Base-by-base conservation (phyloP, 2,888 invertebrate species). In the Serrognathus titanus region DNA sequence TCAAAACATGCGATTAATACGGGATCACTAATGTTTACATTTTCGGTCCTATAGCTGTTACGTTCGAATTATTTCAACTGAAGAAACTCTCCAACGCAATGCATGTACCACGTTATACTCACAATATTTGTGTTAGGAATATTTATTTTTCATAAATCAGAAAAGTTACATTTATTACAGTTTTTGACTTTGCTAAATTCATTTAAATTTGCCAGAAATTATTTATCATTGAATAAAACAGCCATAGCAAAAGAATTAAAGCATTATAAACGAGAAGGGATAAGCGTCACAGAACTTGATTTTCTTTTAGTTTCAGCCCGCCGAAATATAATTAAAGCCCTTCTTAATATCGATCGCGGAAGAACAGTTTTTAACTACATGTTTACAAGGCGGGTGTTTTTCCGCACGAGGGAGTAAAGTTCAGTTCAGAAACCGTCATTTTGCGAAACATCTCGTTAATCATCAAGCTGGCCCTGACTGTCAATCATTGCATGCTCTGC, bases 391-490 rank as follows among this genome's bases (percentile, higher is more conserved):
- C 43, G 48, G 57, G 58, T 55, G 60, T 58, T 62, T 63, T 61
- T 58, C 58, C 49, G 45, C 43, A 48, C 41, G 49, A 62, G 64
- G 69, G 66, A 66, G 68, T 65, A 69, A 69, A 68, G 66, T 73
- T 73, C 67, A 68, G 72, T 69, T 74, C 69, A 69, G 74, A 71
- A 75, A 75, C 74, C 75, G 75, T 75, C 76, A 75, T 76, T 77
- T 76, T 75, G 72, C 72, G 74, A 69, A 75, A 74, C 72, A 71
- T 72, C 74, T 73, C 76, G 74, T 77, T 76, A 75, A 78, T 77
- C 77, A 77, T 76, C 70, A 63, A 58, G 72, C 68, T 70, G 70
- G 72, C 75, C 74, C 75, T 71, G 67, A 69, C 73, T 77, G 77
- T 77, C 77, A 77, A 77, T 77, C 77, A 76, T 76, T 71, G 69